Conservation (phyloP, 1,140 invertebrate genomes). For the Brachionus asplanchnoidis region DNA sequence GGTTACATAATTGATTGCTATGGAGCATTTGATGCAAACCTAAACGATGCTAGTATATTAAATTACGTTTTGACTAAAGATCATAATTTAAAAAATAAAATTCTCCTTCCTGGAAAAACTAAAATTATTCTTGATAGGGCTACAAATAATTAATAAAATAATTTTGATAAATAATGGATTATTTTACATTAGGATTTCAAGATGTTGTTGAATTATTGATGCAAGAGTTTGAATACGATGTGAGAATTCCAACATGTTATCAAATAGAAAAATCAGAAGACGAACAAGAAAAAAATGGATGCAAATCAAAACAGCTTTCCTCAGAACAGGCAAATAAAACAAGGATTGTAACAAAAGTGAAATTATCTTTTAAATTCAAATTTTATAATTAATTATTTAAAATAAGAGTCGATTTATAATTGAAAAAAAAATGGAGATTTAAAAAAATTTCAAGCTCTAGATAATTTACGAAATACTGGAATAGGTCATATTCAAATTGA, state of each 20-base stretch:
- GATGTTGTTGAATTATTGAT: not conserved
- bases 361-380: not conserved
- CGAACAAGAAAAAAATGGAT: not conserved
- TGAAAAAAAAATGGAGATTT: not conserved
- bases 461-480: slow-evolving; percentile 6
- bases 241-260: not conserved
- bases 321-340: not conserved
- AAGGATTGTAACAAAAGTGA: not conserved
- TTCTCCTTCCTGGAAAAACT: not conserved
- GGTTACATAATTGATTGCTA: slow-evolving; percentile 25
- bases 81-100: not conserved
- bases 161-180: not conserved
- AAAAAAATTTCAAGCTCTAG: not conserved
- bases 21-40: not conserved
- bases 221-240: not conserved
- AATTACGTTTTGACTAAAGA: not conserved
- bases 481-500: slow-evolving; percentile 17
- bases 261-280: not conserved
- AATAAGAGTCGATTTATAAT: slow-evolving; percentile 20
- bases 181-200: not conserved
- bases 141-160: not conserved
- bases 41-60: slow-evolving; percentile 9
- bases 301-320: not conserved
- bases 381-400: not conserved
- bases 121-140: not conserved